Evolutionary conservation across 2,113 vertebrate genomes (phyloP), one percentile per base, ranked within the genome.

Genomic region (Austrofundulus limnaeus): DNA sequence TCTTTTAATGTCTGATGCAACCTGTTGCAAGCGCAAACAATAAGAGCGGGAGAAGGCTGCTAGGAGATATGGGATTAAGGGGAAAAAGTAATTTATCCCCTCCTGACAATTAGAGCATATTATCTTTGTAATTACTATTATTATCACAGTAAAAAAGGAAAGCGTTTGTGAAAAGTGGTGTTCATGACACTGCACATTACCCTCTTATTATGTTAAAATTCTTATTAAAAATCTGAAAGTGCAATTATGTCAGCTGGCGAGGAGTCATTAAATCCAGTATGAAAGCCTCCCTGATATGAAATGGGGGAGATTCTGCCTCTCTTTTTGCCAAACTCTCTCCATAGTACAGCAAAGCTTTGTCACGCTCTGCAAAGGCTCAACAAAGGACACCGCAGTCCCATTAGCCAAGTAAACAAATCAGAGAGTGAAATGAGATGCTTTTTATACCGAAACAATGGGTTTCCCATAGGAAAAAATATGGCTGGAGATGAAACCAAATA

Each of bases 91-190:
- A 89, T 91, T 82, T 86, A 88, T 86, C 77, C 74, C 80, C 84
- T 80, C 78, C 76, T 78, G 81, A 85, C 88, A 90, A 91, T 92
- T 92, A 92, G 78, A 74, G 83, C 72, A 84, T 87, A 92, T 88
- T 88, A 92, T 92, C 88, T 89, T 89, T 87, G 85, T 91, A 89
- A 92, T 92, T 91, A 90, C 77, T 83, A 82, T 89, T 89, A 92
- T 92, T 89, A 90, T 90, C 87, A 86, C 85, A 74, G 78, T 77
- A 89, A 85, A 81, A 89, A 90, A 92, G 80, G 83, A 85, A 87
- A 73, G 73, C 81, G 70, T 90, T 89, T 88, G 78, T 86, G 81
- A 90, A 88, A 87, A 83, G 70, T 78, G 61, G 52, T 82, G 83
- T 87, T 89, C 83, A 75, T 75, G 81, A 88, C 76, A 80, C 73